Conservation (phyloP, 2,113 vertebrate species). For the Montifringilla adamsi region DNA sequence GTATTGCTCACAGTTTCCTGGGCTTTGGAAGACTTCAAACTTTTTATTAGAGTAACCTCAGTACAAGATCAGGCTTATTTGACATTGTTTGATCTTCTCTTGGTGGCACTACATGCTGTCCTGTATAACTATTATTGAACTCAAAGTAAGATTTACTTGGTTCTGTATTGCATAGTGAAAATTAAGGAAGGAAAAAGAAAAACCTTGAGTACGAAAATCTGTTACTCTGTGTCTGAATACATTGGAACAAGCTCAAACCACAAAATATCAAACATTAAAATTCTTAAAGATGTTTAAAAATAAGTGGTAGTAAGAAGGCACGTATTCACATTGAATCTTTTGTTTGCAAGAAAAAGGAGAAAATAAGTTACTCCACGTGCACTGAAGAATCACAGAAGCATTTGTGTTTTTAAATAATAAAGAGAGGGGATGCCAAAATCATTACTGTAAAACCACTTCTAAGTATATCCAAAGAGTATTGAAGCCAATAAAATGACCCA, state of each 20-base stretch:
- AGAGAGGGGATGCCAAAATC: accelerated
- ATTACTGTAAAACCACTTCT: background rate
- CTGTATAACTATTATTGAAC: background rate
- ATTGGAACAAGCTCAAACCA: background rate
- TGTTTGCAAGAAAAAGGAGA: background rate
- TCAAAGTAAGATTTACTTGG: background rate
- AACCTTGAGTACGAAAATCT: background rate
- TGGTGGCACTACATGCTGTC: background rate
- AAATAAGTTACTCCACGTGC: background rate
- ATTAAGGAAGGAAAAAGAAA: background rate
- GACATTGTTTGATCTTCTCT: background rate
- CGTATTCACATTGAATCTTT: background rate
- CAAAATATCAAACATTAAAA: background rate
- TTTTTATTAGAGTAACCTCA: background rate
- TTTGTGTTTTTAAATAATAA: background rate
- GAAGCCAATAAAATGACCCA: background rate
- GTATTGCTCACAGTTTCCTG: background rate
- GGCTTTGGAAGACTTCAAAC: background rate
- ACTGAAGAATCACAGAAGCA: background rate
- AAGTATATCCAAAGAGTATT: background rate
- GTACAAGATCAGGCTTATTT: background rate
- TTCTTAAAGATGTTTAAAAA: background rate
- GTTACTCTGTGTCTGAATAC: background rate
- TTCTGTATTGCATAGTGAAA: background rate
- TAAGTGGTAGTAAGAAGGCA: background rate